These are phyloP conservation scores for Aphodius sticticus DNA, from an alignment of 2,888 invertebrate genomes.

Conservation along the genomic window DNA sequence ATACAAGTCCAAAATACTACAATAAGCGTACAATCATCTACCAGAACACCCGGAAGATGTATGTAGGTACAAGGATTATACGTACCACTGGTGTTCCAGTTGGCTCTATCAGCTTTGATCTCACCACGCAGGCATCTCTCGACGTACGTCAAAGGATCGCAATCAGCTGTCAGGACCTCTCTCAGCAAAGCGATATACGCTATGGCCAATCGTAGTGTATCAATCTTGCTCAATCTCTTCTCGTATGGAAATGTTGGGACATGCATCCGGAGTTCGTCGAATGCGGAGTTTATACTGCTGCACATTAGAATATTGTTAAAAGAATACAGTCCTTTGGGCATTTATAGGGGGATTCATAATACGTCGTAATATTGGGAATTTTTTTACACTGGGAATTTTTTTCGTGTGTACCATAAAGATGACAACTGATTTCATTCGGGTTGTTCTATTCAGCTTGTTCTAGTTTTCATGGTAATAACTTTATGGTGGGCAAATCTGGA, in stretches of 20 bases:
- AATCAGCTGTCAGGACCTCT: slow-evolving; percentile 86
- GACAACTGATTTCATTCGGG: no score
- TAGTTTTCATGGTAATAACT: no score
- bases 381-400: no score
- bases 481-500: no score
- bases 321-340: not conserved
- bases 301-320: slow-evolving; percentile 50
- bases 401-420: no score
- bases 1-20: no score
- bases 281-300: slow-evolving; percentile 99
- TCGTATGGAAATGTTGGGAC: slow-evolving; percentile 99
- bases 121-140: slow-evolving; percentile 91
- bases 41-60: no score
- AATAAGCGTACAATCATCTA: no score
- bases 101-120: slow-evolving; percentile 86
- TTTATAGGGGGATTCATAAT: slow-evolving; percentile 11
- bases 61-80: no score
- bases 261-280: slow-evolving; percentile 96
- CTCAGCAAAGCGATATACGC: slow-evolving; percentile 95
- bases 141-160: slow-evolving; percentile 92
- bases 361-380: no score
- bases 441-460: no score
- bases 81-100: slow-evolving; percentile 97
- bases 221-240: slow-evolving; percentile 97
- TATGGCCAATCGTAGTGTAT: slow-evolving; percentile 95